Conservation (phyloP, 1,140 invertebrate species). For the Diachasma alloeum region DNA sequence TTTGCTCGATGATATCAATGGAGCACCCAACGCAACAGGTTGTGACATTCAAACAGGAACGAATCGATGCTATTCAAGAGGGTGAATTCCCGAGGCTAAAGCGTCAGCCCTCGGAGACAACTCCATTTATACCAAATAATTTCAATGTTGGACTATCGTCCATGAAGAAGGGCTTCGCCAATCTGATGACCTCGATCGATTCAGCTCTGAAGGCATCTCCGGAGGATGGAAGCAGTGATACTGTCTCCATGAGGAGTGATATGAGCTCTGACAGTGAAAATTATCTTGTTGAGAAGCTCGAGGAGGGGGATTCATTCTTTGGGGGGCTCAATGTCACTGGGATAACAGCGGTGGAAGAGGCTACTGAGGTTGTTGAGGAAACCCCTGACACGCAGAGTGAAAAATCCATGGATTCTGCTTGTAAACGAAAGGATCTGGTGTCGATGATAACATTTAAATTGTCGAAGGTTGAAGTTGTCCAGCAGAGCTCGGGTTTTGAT, state of each 20-base stretch:
- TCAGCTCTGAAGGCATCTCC: constrained; percentile 76
- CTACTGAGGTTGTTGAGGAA: constrained; percentile 86
- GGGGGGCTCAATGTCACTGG: constrained; percentile 58
- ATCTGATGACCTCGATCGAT: constrained; percentile 82
- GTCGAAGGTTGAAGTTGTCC: constrained; percentile 82
- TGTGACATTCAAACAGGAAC: constrained; percentile 57
- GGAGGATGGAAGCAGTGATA: constrained; percentile 76
- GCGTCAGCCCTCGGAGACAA: constrained; percentile 27
- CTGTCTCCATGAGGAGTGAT: constrained; percentile 75
- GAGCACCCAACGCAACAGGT: constrained; percentile 48
- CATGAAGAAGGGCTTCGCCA: constrained; percentile 82
- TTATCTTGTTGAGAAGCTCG: constrained; percentile 73
- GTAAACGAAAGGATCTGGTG: constrained; percentile 79
- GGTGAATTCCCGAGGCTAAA: neutral
- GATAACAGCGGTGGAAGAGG: constrained; percentile 75
- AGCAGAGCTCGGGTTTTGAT: constrained; percentile 79
- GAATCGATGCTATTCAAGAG: constrained; percentile 34
- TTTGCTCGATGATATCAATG: constrained; percentile 55
- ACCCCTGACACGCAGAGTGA: constrained; percentile 78
- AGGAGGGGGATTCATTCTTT: constrained; percentile 70
- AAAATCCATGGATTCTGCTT: constrained; percentile 80
- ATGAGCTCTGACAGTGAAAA: constrained; percentile 84
- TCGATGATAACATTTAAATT: constrained; percentile 84
- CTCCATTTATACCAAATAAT: constrained; percentile 59
- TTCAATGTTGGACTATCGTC: constrained; percentile 71